Percentiles rank a stretch among this genome's conserved stretches.
Conservation (phyloP, 2,113 vertebrate genomes). For the Ailurus styani region DNA sequence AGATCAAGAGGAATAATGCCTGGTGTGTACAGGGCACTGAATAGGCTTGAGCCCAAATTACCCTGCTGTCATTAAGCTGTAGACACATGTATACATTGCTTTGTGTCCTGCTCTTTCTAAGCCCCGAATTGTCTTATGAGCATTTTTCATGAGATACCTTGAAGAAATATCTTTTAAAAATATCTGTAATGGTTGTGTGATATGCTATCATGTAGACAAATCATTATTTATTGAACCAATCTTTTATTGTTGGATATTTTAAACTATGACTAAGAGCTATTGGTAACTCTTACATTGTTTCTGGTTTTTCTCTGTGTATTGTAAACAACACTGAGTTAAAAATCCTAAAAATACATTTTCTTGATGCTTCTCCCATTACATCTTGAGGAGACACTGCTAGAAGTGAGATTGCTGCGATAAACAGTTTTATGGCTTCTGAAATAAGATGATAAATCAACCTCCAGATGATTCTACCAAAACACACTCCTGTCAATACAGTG, state of each 20-base stretch:
- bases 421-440: neutral
- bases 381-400: neutral
- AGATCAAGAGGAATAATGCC: neutral
- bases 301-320: neutral
- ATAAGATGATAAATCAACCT: neutral
- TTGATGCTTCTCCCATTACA: neutral
- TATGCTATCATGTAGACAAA: neutral
- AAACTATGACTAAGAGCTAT: neutral
- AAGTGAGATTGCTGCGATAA: neutral
- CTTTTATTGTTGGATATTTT: neutral
- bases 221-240: neutral
- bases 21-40: too few species aligned
- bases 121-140: neutral
- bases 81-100: neutral
- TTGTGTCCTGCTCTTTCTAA: neutral
- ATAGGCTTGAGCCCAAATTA: neutral
- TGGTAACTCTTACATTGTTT: neutral
- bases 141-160: neutral
- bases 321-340: neutral
- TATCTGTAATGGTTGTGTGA: neutral
- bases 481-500: neutral
- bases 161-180: neutral
- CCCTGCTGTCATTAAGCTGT: neutral
- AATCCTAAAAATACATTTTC: neutral
- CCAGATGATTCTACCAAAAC: neutral